phyloP scores from a whole-genome alignment of 2,113 vertebrate species.

The Uria lomvia region DNA sequence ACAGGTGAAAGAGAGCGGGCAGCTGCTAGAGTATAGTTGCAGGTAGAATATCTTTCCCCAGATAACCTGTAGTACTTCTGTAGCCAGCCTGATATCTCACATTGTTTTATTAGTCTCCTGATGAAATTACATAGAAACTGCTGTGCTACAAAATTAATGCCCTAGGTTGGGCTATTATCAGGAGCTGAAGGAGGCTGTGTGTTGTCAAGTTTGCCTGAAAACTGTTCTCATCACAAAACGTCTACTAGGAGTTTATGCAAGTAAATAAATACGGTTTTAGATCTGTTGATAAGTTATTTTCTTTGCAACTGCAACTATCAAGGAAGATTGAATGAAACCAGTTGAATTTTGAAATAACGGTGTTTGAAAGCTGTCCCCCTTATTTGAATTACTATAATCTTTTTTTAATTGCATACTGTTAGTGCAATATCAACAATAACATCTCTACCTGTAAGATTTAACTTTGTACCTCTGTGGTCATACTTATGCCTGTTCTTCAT shows the following conservation, averaged over 20 bases:
- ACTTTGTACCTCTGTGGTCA: neutral
- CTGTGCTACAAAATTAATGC: neutral
- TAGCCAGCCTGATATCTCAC: neutral
- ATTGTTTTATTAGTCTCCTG: neutral
- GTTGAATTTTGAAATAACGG: neutral
- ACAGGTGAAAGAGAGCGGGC: neutral
- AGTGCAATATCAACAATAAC: neutral
- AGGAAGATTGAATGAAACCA: neutral
- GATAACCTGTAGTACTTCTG: neutral
- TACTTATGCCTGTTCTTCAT: neutral
- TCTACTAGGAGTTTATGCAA: neutral
- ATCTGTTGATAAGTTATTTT: neutral
- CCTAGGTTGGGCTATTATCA: neutral
- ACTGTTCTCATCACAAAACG: neutral
- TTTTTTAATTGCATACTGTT: neutral
- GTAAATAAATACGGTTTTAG: neutral
- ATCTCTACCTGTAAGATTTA: neutral
- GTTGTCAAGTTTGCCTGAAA: neutral
- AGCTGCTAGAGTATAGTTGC: neutral
- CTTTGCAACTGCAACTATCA: neutral
- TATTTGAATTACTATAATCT: neutral
- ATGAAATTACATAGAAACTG: neutral
- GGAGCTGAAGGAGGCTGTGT: neutral
- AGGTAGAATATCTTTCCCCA: neutral
- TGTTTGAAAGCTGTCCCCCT: neutral